These are phyloP conservation scores for Eurytemora carolleeae DNA, from an alignment of 1,140 invertebrate species.

Conservation along the genomic window DNA sequence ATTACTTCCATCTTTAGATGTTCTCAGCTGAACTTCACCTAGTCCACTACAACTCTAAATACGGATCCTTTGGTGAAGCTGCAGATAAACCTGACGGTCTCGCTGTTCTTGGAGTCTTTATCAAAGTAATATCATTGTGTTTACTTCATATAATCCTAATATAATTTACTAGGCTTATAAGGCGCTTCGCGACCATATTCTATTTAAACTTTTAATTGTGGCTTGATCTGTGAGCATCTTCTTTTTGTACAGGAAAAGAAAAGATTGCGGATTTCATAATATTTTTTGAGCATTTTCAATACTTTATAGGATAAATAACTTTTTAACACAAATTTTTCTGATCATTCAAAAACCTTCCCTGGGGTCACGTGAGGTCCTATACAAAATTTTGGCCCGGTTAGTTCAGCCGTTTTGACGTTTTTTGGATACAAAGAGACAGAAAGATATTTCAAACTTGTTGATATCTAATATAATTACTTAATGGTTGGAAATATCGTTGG, in stretches of 20 bases:
- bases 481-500: no score
- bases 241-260: not conserved
- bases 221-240: not conserved
- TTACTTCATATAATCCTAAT: not conserved
- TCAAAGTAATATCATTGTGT: constrained; percentile 31
- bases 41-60: constrained; percentile 55
- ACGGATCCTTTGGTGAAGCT: constrained; percentile 41
- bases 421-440: not conserved
- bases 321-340: no score
- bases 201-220: not conserved
- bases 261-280: not conserved
- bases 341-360: no score
- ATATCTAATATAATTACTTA: not conserved
- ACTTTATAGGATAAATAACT: no score
- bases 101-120: constrained; percentile 49
- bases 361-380: not conserved
- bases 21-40: constrained; percentile 54
- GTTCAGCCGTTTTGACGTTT: not conserved
- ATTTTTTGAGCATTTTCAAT: not conserved
- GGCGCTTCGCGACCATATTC: not conserved
- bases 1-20: constrained; percentile 22
- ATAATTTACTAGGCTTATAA: not conserved
- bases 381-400: not conserved
- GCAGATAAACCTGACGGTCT: constrained; percentile 48
- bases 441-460: not conserved